Percentiles rank a stretch among this genome's conserved stretches.
Conservation (phyloP, 1,140 invertebrate species). For the Diorhabda carinulata region DNA sequence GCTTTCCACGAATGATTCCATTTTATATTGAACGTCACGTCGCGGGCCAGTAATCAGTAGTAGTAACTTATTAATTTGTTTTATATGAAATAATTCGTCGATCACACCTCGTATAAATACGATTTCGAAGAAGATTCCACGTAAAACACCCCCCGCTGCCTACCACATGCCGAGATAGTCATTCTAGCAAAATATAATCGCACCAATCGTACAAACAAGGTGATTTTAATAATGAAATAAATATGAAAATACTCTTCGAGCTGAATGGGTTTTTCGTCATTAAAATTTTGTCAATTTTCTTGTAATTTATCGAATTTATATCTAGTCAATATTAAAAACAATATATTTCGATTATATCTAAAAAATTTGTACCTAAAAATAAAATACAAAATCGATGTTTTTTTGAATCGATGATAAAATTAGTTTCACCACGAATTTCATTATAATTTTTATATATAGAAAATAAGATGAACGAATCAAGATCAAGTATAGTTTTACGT, state of each 20-base stretch:
- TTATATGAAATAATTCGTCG: too few relatives aligned
- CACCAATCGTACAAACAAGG: constrained; percentile 33
- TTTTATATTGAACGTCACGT: not conserved
- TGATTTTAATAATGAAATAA: constrained; percentile 26
- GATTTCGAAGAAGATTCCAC: constrained; percentile 25
- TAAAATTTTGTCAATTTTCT: constrained; percentile 14
- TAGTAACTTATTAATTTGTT: not conserved
- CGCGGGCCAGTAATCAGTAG: not conserved
- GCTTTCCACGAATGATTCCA: not conserved
- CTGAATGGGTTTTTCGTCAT: too few relatives aligned
- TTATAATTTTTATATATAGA: not conserved
- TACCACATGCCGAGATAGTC: constrained; percentile 32
- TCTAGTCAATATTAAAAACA: constrained; percentile 3
- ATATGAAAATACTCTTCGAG: too few relatives aligned
- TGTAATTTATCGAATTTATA: constrained; percentile 19
- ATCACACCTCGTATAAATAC: constrained; percentile 16
- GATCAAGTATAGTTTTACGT: not conserved
- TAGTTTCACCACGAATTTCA: not conserved
- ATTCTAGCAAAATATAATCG: constrained; percentile 28
- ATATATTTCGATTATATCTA: not conserved
- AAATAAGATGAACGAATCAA: not conserved
- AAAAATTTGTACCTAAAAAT: not conserved
- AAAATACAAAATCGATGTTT: too few relatives aligned
- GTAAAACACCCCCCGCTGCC: constrained; percentile 25
- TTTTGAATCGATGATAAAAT: not conserved